Percentiles rank a stretch among this genome's conserved stretches.
Conservation (phyloP, 2,888 invertebrate genomes). For the Amphipyra tragopoginis region DNA sequence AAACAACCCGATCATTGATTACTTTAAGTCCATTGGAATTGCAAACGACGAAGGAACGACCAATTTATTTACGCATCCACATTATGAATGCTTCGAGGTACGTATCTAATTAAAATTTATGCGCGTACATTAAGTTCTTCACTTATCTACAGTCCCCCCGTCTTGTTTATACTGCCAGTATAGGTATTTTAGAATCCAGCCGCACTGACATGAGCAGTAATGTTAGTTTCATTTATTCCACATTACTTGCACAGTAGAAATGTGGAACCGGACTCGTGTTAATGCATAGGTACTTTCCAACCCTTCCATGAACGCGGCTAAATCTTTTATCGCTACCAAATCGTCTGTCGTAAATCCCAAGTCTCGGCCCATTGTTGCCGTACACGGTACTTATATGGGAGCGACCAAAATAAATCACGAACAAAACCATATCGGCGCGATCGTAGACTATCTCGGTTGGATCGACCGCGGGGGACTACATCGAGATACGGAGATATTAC, state of each 20-base stretch:
- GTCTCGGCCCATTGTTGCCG: conserved; percentile 84
- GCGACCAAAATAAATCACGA: conserved; percentile 89
- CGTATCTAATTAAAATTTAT: conserved; percentile 78
- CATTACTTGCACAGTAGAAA: conserved; percentile 40
- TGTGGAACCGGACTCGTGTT: conserved; percentile 60
- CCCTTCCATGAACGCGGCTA: conserved; percentile 69
- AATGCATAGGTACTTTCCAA: conserved; percentile 67
- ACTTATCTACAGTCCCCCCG: conserved; percentile 66
- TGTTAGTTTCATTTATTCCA: conserved; percentile 63
- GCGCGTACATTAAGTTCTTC: conserved; percentile 69
- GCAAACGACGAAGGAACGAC: conserved; percentile 54
- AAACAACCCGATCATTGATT: conserved; percentile 58
- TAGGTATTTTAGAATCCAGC: conserved; percentile 58
- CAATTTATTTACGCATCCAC: conserved; percentile 69
- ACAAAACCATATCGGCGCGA: conserved; percentile 86
- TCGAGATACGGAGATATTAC: conserved; percentile 84
- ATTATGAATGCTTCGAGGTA: conserved; percentile 66
- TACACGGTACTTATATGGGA: conserved; percentile 86
- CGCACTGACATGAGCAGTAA: conserved; percentile 51
- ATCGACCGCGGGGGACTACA: conserved; percentile 80
- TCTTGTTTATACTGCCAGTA: conserved; percentile 59
- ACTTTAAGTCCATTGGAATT: conserved; percentile 54
- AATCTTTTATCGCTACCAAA: conserved; percentile 88
- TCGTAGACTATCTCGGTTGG: conserved; percentile 82
- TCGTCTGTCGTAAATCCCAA: conserved; percentile 87